Evolutionary conservation across 2,113 vertebrate species (phyloP), one percentile per base, ranked within the genome.

Genomic region (Panthera leo): DNA sequence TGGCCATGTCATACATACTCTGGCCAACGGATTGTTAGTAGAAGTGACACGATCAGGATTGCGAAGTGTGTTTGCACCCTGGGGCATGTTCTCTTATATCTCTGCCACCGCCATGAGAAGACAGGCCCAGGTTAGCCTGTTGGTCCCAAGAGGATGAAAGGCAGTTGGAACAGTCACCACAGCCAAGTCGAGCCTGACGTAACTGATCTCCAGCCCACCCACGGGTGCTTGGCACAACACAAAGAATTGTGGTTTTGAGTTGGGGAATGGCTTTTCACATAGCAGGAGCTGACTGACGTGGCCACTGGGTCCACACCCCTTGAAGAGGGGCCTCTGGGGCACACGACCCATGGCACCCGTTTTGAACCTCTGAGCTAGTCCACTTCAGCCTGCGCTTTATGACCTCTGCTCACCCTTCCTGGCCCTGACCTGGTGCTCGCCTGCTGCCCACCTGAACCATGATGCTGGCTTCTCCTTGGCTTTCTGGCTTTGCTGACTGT

Each of bases 241-340:
- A 55, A 82, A n/a, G 25, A 5, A 63, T 61, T 0, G 1, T 39
- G 0, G 2, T 42, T 51, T 67, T 80, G 65, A 23, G 12, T 71
- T 55, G 39, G 31, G 6, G 45, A 45, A 3, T 16, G 25, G 2
- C 8, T 71, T 82, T 5, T 73, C 23, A 39, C 42, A 19, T 4
- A 9, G 34, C 2, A 45, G 12, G 1, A 4, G 1, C 9, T 55
- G 63, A 15, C 16, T 34, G 14, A 45, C 13, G 1, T 0, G 31
- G 61, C 7, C 4, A 0, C 7, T 15, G 25, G 39, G 13, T 3
- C 53, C 3, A 11, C 2, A 21, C 5, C 6, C 29, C 71, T 79
- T 65, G 7, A 70, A 85, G 65, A 70, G 0, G 5, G 13, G 14
- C 34, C 3, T 83, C 39, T 4, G 53, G 25, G 5, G 19, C 61